Conservation (phyloP, 2,797 vertebrate species). For the Sciurus carolinensis region DNA sequence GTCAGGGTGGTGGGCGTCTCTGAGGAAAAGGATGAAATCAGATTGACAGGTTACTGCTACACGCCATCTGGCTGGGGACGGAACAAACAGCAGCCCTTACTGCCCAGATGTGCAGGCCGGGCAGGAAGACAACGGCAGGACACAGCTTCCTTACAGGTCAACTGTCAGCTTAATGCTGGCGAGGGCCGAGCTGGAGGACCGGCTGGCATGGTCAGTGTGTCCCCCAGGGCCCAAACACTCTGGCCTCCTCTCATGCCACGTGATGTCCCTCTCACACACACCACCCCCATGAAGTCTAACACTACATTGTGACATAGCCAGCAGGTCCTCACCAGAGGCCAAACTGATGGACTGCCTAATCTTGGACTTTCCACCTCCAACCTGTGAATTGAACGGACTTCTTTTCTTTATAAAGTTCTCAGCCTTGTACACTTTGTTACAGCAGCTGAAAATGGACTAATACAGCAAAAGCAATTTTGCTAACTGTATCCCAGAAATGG, state of each 20-base stretch:
- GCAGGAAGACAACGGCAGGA: neutral
- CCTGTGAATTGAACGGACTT: neutral
- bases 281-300: too few relatives aligned
- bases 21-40: neutral
- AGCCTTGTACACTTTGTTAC: neutral
- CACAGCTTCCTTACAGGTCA: fast-evolving
- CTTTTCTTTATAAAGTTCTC: neutral
- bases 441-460: neutral
- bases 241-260: too few relatives aligned
- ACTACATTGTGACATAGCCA: neutral
- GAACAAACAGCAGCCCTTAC: neutral
- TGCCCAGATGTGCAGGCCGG: too few relatives aligned
- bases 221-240: neutral
- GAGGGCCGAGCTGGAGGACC: too few relatives aligned
- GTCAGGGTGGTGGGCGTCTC: too few relatives aligned
- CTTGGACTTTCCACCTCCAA: neutral
- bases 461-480: fast-evolving
- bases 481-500: neutral
- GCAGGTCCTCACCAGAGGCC: too few relatives aligned
- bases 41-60: fast-evolving
- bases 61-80: too few relatives aligned
- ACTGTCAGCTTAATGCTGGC: too few relatives aligned
- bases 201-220: fast-evolving
- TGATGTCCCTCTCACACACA: neutral
- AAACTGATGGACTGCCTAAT: too few relatives aligned